Evolutionary conservation across 37 sponge, comb jelly and placozoan genomes (phyloP), one percentile per base, ranked within the genome.

Genomic region (Aplysina aerophoba): DNA sequence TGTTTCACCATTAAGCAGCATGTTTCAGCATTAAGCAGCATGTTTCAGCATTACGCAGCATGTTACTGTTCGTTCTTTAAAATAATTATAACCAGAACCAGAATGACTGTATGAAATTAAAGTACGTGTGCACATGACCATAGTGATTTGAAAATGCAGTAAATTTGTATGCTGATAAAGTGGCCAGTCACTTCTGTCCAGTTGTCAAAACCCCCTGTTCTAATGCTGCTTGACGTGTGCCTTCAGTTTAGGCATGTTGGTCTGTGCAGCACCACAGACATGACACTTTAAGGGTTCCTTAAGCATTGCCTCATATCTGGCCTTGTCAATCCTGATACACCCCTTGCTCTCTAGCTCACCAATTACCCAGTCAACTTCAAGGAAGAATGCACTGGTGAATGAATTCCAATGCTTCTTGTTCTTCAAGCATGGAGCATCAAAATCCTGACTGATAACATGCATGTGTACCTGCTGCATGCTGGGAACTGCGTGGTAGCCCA

Each of bases 191-290:
- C 50, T 44, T 44, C 6, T 44, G 50, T 44, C 50, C 50, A 44
- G 8, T 44, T 44, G 6, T 11, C 8, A 8, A 44, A 8, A 3
- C 50, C 8, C 50, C 50, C 3, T 44, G 50, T 44, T 8, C 50
- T 44, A 44, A 44, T 44, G 50, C 50, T 44, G 50, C 50, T 44
- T 44, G 71, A 94, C 87, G 67, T 96, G 97, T 5, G 28, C 81
- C 55, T 92, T 94, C 75, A 96, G 85, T 22, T 79, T 72, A 39
- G 94, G 95, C 87, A 96, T 91, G 66, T 89, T 94, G 13, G 68
- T n/a, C 0, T 50, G 87, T 30, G 5, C 37, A 24, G 30, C 50
- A 3, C 50, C 50, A 44, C 80, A 79, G 20, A 79, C 44, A 41
- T 79, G 38, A 55, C 80, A 79, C 28, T 37, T 79, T 6, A 41